Evolutionary conservation across 2,797 vertebrate species (phyloP).

Genomic region (Gambusia yucatana): DNA sequence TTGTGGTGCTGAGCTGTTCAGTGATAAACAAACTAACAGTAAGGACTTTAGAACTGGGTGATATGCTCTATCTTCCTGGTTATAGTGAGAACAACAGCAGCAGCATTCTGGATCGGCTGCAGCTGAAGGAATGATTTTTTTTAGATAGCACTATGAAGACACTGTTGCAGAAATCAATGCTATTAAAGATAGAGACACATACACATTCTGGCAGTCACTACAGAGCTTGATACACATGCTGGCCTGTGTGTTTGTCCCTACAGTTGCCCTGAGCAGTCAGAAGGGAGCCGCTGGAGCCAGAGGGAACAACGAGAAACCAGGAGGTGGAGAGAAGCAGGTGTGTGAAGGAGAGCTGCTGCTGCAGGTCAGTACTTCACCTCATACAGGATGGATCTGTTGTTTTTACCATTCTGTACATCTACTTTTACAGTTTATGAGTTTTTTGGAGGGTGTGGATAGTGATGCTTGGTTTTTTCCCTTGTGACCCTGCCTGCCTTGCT

Average conservation of each 20-base stretch:
- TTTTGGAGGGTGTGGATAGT: not conserved
- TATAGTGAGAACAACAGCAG: too few species aligned
- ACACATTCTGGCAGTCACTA: not conserved
- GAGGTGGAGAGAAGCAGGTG: constrained; percentile 45
- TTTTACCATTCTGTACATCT: not conserved
- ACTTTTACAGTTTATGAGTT: not conserved
- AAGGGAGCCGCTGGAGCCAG: constrained; percentile 35
- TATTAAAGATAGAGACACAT: too few species aligned
- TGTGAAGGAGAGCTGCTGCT: constrained; percentile 82
- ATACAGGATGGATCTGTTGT: not conserved
- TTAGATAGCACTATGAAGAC: too few species aligned
- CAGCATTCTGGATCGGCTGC: too few species aligned
- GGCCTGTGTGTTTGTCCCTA: constrained; percentile 15
- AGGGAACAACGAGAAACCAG: constrained; percentile 19
- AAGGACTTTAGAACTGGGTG: too few species aligned
- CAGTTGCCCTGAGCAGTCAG: constrained; percentile 76
- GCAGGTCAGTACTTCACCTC: constrained; percentile 72
- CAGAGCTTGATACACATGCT: not conserved
- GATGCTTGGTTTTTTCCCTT: not conserved
- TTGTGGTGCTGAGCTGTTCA: too few species aligned
- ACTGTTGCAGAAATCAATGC: too few species aligned
- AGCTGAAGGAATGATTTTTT: too few species aligned
- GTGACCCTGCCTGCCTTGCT: not conserved
- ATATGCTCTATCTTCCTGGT: too few species aligned
- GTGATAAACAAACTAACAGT: too few species aligned